Evolutionary conservation across 2,113 vertebrate genomes (phyloP).

Genomic region (Cnemophilus loriae): DNA sequence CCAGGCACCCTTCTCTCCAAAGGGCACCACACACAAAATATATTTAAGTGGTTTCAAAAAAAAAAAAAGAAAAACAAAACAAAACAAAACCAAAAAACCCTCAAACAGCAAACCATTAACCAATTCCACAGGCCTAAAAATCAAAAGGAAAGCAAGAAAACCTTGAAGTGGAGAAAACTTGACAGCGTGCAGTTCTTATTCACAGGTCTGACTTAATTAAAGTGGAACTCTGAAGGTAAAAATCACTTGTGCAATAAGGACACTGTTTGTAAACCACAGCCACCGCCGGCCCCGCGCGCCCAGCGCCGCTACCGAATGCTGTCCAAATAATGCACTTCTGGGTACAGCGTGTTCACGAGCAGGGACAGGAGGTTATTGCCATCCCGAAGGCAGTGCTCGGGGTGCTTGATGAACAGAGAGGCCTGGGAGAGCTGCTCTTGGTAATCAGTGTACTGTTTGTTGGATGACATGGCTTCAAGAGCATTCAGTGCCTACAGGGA

Average conservation of each 20-base stretch:
- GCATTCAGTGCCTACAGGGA: constrained; percentile 74
- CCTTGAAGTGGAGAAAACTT: neutral
- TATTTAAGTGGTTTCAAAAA: neutral
- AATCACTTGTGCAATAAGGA: constrained; percentile 39
- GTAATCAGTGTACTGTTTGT: constrained; percentile 88
- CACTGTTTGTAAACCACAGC: constrained; percentile 47
- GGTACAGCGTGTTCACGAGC: constrained; percentile 87
- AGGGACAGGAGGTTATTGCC: constrained; percentile 85
- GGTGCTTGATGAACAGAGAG: constrained; percentile 85
- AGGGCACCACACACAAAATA: neutral
- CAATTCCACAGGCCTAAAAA: neutral
- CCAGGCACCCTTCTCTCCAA: neutral
- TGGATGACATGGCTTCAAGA: constrained; percentile 84
- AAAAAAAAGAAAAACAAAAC: neutral
- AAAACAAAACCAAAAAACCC: neutral
- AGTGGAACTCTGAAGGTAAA: neutral
- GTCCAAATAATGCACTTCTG: constrained; percentile 89
- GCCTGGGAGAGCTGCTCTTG: constrained; percentile 85
- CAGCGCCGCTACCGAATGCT: constrained; percentile 76
- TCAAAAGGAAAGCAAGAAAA: neutral
- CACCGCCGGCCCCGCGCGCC: neutral
- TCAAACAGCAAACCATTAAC: neutral
- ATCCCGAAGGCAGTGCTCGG: constrained; percentile 86
- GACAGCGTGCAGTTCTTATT: neutral
- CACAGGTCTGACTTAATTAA: neutral